Base-by-base conservation (phyloP, 2,113 vertebrate genomes). In the Capreolus pygargus region DNA sequence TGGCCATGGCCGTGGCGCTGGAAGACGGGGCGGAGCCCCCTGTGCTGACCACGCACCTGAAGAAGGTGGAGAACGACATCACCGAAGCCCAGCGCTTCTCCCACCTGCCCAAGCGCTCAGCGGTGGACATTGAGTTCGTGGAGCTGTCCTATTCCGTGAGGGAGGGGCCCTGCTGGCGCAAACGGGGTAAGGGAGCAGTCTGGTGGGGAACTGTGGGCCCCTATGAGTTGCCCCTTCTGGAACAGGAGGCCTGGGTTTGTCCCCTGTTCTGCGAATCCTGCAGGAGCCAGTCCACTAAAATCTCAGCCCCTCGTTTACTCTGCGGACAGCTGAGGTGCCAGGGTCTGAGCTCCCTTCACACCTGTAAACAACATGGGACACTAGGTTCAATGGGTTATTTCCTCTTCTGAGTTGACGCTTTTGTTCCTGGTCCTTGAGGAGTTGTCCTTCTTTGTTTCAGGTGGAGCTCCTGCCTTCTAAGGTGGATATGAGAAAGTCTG, bases 41-140 rank as follows among this genome's bases (percentile, higher is more conserved):
- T 0, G 98, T 99, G 96, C 99, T 99, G 98, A 99, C 99, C 97
- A 99, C 99, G 4, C 99, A 99, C 98, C 98, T 99, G 98, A 99
- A 99, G 99, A 99, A 99, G 98, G 99, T 99, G 98, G 99, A 99
- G 98, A 99, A 99, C 98, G 99, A 99, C 98, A 99, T 99, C 98
- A 99, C 99, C 0, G 99, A 99, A 86, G 99, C 99, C 3, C 99
- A 99, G 98, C 99, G 99, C 93, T 99, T 99, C 98, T 99, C 99
- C 61, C 99, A 99, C 97, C 99, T 99, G 50, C 99, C 99, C 10
- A 99, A 99, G 28, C 99, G 99, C 97, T 99, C 99, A 0, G 98
- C 99, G 0, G 99, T 99, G 98, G 99, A 99, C 98, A 99, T 99
- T 50, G 99, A 99, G 98, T 99, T 99, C 97, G 98, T 99, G 5